phyloP scores from a whole-genome alignment of 1,140 invertebrate genomes.

The Drosophila kurseongensis region DNA sequence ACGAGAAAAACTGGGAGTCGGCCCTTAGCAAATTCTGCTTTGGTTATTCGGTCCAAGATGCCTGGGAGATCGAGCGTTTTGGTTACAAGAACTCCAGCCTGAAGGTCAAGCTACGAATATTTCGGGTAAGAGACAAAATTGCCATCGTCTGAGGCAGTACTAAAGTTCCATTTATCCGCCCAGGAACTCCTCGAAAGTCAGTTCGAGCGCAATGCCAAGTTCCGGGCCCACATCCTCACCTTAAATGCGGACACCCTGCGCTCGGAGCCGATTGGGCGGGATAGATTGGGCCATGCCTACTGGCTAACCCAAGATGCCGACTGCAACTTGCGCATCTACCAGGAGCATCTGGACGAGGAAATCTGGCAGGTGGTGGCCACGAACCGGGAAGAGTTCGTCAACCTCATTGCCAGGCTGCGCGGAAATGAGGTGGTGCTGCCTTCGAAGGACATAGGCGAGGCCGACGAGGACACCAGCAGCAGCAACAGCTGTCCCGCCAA shows the following conservation, averaged over 20 bases:
- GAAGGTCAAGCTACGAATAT: constrained; percentile 93
- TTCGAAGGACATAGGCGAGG: constrained; percentile 85
- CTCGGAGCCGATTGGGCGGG: constrained; percentile 94
- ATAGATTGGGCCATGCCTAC: constrained; percentile 95
- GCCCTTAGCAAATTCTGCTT: constrained; percentile 96
- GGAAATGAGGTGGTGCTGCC: constrained; percentile 88
- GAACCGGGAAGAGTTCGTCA: constrained; percentile 91
- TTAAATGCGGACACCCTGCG: constrained; percentile 91
- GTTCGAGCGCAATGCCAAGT: constrained; percentile 97
- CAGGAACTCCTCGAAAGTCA: constrained; percentile 96
- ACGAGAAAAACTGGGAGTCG: constrained; percentile 95
- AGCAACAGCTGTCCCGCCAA: constrained; percentile 70
- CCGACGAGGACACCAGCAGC: constrained; percentile 88
- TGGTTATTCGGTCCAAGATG: constrained; percentile 93
- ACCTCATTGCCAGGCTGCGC: constrained; percentile 90
- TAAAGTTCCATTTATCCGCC: constrained; percentile 24
- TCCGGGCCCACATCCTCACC: constrained; percentile 96
- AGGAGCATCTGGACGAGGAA: constrained; percentile 97
- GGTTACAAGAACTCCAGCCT: constrained; percentile 97
- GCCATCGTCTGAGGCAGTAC: too few relatives aligned
- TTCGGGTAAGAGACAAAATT: constrained; percentile 88
- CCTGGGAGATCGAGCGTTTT: constrained; percentile 98
- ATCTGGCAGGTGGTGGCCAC: constrained; percentile 97
- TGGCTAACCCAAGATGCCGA: constrained; percentile 96
- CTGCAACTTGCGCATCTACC: constrained; percentile 95